Conservation (phyloP, 2,113 vertebrate species). For the Helogale parvula region DNA sequence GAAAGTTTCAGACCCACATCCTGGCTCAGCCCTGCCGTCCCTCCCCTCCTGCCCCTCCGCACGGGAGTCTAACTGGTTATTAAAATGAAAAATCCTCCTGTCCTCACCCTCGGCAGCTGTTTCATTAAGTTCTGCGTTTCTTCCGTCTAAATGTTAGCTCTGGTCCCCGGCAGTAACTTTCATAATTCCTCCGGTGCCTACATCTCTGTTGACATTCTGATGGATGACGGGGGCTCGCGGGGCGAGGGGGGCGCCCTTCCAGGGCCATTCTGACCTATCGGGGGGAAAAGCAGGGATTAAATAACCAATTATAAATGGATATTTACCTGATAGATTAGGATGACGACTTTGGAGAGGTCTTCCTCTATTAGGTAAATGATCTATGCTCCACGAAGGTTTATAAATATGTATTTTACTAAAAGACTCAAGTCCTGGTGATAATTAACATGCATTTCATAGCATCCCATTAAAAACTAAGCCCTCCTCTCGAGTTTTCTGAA, state of each 20-base stretch:
- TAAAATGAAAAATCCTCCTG: background rate
- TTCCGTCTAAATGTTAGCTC: conserved; percentile 11
- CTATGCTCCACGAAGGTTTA: conserved; percentile 74
- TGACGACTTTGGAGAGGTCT: conserved; percentile 51
- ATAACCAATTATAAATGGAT: conserved; percentile 73
- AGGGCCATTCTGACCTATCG: background rate
- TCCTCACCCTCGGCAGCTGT: background rate
- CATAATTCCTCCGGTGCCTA: conserved; percentile 45
- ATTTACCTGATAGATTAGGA: conserved; percentile 79
- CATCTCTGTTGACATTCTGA: conserved; percentile 58
- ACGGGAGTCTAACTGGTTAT: background rate
- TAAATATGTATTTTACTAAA: conserved; percentile 84
- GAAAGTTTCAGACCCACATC: background rate
- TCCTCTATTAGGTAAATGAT: conserved; percentile 82
- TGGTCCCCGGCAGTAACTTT: background rate
- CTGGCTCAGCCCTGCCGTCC: background rate
- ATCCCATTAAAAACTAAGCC: conserved; percentile 72
- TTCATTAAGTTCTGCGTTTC: background rate
- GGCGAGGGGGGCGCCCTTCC: background rate
- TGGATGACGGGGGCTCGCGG: conserved; percentile 34
- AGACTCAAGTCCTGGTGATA: conserved; percentile 73
- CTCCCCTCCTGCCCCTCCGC: background rate
- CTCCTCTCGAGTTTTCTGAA: conserved; percentile 54
- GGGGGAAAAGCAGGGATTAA: conserved; percentile 64
- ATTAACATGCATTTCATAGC: conserved; percentile 81